Conservation (phyloP, 92 coral and sea anemone species). For the Palythoa grandiflora region DNA sequence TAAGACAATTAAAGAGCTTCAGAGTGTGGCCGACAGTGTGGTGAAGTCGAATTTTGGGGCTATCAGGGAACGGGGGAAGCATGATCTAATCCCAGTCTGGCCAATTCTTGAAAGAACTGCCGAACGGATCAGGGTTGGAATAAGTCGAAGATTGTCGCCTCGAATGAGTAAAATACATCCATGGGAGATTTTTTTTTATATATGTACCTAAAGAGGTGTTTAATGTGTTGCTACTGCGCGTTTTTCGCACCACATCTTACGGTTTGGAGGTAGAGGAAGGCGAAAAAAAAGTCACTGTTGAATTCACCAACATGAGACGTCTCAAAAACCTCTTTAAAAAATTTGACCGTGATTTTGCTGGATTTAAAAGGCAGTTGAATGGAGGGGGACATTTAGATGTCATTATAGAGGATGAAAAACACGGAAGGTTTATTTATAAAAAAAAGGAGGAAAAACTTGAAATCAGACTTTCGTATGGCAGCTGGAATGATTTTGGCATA, state of each 20-base stretch:
- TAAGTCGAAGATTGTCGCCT: too few relatives aligned
- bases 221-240: constrained; percentile 11
- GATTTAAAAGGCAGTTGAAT: constrained; percentile 11
- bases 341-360: constrained; percentile 10
- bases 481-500: constrained; percentile 40
- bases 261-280: constrained; percentile 39
- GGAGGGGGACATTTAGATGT: constrained; percentile 17
- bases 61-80: too few relatives aligned
- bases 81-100: too few relatives aligned
- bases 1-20: too few relatives aligned
- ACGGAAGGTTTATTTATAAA: background rate
- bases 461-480: constrained; percentile 22
- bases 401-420: constrained; percentile 21
- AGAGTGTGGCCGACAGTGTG: too few relatives aligned
- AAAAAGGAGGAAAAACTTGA: constrained; percentile 32
- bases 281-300: background rate
- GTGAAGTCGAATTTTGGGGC: too few relatives aligned
- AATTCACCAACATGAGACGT: background rate
- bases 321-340: background rate
- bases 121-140: too few relatives aligned
- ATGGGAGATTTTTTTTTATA: background rate
- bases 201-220: constrained; percentile 19
- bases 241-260: constrained; percentile 21
- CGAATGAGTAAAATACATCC: background rate
- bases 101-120: too few relatives aligned